Percentiles rank a stretch among this genome's conserved stretches.
These are phyloP conservation scores for Eriosoma lanigerum DNA, from an alignment of 1,140 invertebrate species.

Conservation along the genomic window DNA sequence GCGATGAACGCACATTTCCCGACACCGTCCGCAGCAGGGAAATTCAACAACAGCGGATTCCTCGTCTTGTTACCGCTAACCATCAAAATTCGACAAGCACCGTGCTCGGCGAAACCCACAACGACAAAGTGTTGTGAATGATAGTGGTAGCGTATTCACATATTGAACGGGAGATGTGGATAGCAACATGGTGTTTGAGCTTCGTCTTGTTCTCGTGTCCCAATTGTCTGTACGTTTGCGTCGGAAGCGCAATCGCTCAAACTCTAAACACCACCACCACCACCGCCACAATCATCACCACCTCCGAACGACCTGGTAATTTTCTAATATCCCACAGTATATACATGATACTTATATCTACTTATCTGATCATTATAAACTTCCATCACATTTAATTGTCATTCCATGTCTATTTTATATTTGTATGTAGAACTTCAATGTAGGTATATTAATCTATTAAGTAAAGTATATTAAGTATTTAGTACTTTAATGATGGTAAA, in stretches of 20 bases:
- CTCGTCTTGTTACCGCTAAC: neutral
- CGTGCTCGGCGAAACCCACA: neutral
- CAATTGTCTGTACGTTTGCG: conserved; percentile 6
- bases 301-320: neutral
- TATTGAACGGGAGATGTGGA: conserved; percentile 35
- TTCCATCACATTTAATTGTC: no score
- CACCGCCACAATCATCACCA: neutral
- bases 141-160: neutral
- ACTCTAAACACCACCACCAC: neutral
- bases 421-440: no score
- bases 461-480: no score
- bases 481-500: no score
- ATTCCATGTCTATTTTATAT: no score
- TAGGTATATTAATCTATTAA: no score
- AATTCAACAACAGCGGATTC: neutral
- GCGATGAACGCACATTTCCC: neutral
- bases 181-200: conserved; percentile 47
- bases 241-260: neutral
- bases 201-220: conserved; percentile 42
- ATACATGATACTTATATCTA: no score
- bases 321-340: neutral
- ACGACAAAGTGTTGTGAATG: neutral
- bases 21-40: no score
- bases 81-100: no score
- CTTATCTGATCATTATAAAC: no score